phyloP scores from a whole-genome alignment of 1,140 invertebrate species.

The Drosophila tristis region DNA sequence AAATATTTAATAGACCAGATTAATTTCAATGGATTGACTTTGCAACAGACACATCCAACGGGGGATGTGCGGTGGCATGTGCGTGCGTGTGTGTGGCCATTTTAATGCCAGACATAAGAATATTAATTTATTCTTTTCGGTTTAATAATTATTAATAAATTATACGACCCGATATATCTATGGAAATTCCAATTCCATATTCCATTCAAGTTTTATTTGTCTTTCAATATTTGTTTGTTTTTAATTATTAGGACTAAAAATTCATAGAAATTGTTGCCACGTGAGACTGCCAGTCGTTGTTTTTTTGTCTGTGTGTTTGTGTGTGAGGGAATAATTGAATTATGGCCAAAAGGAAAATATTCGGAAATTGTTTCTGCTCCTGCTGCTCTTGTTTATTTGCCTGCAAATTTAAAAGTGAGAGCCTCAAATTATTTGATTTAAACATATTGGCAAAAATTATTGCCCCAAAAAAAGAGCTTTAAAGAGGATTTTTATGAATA shows the following conservation, averaged over 20 bases:
- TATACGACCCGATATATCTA: conserved; percentile 14
- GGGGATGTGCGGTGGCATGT: not conserved
- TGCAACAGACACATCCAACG: conserved; percentile 2
- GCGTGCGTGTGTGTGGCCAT: conserved; percentile 12
- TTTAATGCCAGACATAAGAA: conserved; percentile 69
- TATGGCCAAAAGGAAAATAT: conserved; percentile 41
- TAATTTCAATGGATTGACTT: conserved; percentile 74
- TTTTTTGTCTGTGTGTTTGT: not conserved
- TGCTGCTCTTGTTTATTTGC: too few species aligned
- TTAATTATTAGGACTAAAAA: conserved; percentile 41
- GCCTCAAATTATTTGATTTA: too few species aligned
- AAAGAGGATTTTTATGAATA: too few species aligned
- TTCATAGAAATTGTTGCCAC: conserved; percentile 8
- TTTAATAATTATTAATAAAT: conserved; percentile 42
- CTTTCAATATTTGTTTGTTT: conserved; percentile 32
- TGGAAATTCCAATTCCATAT: not conserved
- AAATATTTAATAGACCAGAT: conserved; percentile 79
- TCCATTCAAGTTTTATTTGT: conserved; percentile 15
- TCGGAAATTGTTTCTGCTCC: conserved; percentile 21
- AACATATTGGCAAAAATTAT: too few species aligned
- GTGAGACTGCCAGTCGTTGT: not conserved
- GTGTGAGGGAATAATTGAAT: conserved; percentile 33
- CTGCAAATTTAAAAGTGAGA: too few species aligned
- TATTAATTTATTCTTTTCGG: conserved; percentile 67
- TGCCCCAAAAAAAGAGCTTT: too few species aligned